Evolutionary conservation across 1,140 invertebrate genomes (phyloP), one percentile per base, ranked within the genome.

Genomic region (Eurosta solidaginis): DNA sequence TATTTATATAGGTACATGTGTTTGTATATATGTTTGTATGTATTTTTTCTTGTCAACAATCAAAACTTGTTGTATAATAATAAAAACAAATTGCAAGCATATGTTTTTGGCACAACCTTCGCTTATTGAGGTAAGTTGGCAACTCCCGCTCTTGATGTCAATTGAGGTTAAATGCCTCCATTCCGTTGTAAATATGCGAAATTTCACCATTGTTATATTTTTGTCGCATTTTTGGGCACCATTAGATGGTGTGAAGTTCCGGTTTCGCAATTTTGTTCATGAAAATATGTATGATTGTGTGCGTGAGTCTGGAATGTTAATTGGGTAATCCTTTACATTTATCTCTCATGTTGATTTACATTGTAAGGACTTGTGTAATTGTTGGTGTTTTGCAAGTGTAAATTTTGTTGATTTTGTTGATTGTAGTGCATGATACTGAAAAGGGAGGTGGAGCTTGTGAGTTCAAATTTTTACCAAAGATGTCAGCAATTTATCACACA

Each of bases 341-440:
- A 29, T 10, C 25, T 33, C 27, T 9, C n/a, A 10, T n/a, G 45
- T 47, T 47, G 45, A 47, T 47, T 47, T 47, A n/a, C 45, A 12
- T 47, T 47, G 45, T 47, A 68, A 68, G 40, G 22, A 22, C 2
- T 36, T 68, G 59, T 1, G 49, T 68, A 68, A 68, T 68, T 68
- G 59, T 20, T 42, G 59, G 12, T n/a, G n/a, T 33, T 68, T 68
- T 40, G 33, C 33, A 40, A 63, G 59, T 36, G 33, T 63, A 63
- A 42, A 40, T 42, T 68, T 29, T 68, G 59, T 40, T 68, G 59
- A 68, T 68, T 42, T 68, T 68, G 59, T 20, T 68, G 59, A 40
- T 63, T 63, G 1, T 20, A 63, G 12, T 0, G 1, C 7, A 17
- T 47, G 45, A 17, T 47, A 2, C 7, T 3, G n/a, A 47, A 47